Base-by-base conservation (phyloP, 2,888 invertebrate species). In the Octonoba sinensis region DNA sequence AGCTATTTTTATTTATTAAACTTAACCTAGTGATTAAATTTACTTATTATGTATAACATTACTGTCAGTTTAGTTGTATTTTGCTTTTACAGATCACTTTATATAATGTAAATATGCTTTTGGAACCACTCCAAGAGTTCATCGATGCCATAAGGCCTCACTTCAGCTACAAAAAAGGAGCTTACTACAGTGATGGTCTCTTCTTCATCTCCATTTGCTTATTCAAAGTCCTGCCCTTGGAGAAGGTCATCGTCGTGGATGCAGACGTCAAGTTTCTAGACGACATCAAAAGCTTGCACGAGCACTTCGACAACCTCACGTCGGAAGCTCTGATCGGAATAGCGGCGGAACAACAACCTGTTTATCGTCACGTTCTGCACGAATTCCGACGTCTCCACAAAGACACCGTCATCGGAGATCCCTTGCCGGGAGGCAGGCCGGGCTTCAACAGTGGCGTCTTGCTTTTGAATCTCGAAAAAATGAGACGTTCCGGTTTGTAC, bases 361-460 rank as follows among this genome's bases (percentile, higher is more conserved):
- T 94, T 0, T 95, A 95, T 87, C 90, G 93, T 57, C 94, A 95
- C 87, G 91, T 93, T 62, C 90, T 95, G 18, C 92, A 92, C 85
- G 88, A 90, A 67, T 94, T 93, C 87, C 91, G 93, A 8, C 85
- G 86, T 36, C 91, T 91, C 84, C 90, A 93, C 87, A 92, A 92
- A 12, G 90, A 91, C 46, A 92, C 92, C 4, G 89, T 88, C 44
- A 92, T 93, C 84, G 93, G 93, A 8, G 90, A 89, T 62, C 90
- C 91, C 0, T 90, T 90, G 15, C 89, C 89, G 0, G 54, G 78
- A 49, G 90, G 90, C 6, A 86, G 88, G 86, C 93, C 93, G n/a
- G 95, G 95, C 1, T 92, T 93, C 86, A 95, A 95, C 88, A 94
- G 93, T 85, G 95, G 95, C 8, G 93, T 95, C 1, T 90, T 95